phyloP scores from a whole-genome alignment of 2,113 vertebrate genomes.

The Hippocampus barbouri region DNA sequence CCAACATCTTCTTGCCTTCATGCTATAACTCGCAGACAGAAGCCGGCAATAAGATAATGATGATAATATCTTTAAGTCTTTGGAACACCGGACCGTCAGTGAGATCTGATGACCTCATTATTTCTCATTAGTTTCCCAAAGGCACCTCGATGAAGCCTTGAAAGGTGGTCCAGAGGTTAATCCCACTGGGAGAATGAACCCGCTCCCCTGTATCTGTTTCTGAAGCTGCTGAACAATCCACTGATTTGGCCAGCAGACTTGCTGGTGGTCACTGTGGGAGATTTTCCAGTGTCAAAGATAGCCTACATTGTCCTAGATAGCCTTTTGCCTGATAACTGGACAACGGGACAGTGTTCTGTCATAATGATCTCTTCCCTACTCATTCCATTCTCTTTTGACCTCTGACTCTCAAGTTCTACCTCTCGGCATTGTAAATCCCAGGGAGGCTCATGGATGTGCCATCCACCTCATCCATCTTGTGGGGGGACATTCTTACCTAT shows the following conservation, averaged over 20 bases:
- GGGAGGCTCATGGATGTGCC: constrained; percentile 30
- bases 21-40: constrained; percentile 46
- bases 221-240: constrained; percentile 38
- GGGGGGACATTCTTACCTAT: constrained; percentile 37
- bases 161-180: constrained; percentile 74
- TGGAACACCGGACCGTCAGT: constrained; percentile 50
- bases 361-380: constrained; percentile 40
- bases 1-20: constrained; percentile 26
- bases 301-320: constrained; percentile 44
- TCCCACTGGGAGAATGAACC: constrained; percentile 54
- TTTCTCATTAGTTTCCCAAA: constrained; percentile 68
- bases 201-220: constrained; percentile 56
- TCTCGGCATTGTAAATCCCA: constrained; percentile 44
- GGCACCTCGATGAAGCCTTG: constrained; percentile 64
- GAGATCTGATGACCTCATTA: constrained; percentile 72
- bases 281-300: constrained; percentile 44
- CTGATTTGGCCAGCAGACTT: constrained; percentile 10
- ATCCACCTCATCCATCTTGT: constrained; percentile 48
- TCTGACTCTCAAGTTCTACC: constrained; percentile 41
- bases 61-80: constrained; percentile 62
- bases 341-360: constrained; percentile 39
- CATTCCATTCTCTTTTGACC: constrained; percentile 43
- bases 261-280: constrained; percentile 30
- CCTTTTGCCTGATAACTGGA: constrained; percentile 51
- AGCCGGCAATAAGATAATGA: constrained; percentile 56